Evolutionary conservation across 2,888 invertebrate genomes (phyloP).

Genomic region (Pollenia griseotomentosa): DNA sequence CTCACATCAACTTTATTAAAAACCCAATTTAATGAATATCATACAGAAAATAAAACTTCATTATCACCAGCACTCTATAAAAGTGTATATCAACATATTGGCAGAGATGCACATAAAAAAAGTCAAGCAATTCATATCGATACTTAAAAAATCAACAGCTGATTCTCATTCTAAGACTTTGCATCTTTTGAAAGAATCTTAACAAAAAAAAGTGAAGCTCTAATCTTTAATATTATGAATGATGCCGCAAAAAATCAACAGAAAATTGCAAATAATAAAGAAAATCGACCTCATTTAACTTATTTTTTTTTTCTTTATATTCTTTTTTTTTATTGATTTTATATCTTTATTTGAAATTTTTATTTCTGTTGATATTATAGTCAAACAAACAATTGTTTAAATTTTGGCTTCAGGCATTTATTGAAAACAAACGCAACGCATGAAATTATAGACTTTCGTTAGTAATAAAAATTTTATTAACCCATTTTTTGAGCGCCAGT

Average conservation of each 20-base stretch:
- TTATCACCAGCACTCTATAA: neutral
- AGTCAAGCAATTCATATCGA: conserved; percentile 2
- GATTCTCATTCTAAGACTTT: conserved; percentile 37
- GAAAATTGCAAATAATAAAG: conserved; percentile 62
- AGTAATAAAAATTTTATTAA: conserved; percentile 21
- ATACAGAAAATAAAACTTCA: conserved; percentile 6
- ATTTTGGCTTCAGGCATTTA: conserved; percentile 49
- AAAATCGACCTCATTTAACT: conserved; percentile 61
- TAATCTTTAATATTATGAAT: conserved; percentile 45
- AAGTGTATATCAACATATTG: neutral
- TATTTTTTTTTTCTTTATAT: neutral
- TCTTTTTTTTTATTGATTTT: conserved; percentile 36
- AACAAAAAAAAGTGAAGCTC: neutral
- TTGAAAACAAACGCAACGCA: conserved; percentile 64
- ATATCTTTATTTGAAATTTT: conserved; percentile 33
- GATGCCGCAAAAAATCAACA: conserved; percentile 62
- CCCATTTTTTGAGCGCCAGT: conserved; percentile 1
- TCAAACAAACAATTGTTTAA: conserved; percentile 50
- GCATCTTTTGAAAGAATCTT: conserved; percentile 2
- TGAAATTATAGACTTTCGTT: conserved; percentile 30
- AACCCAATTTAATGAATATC: neutral
- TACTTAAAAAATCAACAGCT: conserved; percentile 22
- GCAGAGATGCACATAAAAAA: neutral
- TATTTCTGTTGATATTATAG: neutral
- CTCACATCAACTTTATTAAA: conserved; percentile 61